Conservation (phyloP, 2,888 invertebrate species). For the Habrosyne pyritoides region DNA sequence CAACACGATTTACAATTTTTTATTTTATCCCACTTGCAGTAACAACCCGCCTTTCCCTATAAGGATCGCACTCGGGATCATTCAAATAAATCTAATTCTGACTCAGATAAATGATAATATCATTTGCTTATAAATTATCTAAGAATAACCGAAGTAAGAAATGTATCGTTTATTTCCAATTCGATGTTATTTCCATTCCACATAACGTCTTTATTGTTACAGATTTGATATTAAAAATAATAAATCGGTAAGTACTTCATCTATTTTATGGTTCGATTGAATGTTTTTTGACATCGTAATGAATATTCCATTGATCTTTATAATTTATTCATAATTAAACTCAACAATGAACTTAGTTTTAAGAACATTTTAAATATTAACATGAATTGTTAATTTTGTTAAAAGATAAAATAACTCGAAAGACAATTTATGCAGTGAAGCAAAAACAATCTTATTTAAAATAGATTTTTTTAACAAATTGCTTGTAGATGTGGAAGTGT, state of each 20-base stretch:
- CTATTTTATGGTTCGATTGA: too few relatives aligned
- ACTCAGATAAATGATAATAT: background rate
- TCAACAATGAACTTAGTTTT: too few relatives aligned
- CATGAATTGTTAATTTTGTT: too few relatives aligned
- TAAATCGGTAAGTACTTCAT: too few relatives aligned
- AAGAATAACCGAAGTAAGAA: background rate
- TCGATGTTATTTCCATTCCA: too few relatives aligned
- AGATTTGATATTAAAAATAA: too few relatives aligned
- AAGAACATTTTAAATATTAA: too few relatives aligned
- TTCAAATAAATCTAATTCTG: background rate
- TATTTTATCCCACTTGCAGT: background rate
- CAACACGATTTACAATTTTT: too few relatives aligned
- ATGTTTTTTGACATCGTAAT: too few relatives aligned
- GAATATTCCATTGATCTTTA: background rate
- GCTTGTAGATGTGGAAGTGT: background rate
- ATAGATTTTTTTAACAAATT: background rate
- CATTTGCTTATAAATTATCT: background rate
- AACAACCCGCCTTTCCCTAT: background rate
- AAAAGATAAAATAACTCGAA: background rate
- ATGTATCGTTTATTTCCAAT: too few relatives aligned
- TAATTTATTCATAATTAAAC: too few relatives aligned
- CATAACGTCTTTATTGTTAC: too few relatives aligned
- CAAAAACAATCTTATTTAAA: background rate
- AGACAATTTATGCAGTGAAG: background rate
- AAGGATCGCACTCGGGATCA: background rate